These are phyloP conservation scores for Notarius quadriscutis DNA, from an alignment of 2,113 vertebrate species.

Conservation along the genomic window DNA sequence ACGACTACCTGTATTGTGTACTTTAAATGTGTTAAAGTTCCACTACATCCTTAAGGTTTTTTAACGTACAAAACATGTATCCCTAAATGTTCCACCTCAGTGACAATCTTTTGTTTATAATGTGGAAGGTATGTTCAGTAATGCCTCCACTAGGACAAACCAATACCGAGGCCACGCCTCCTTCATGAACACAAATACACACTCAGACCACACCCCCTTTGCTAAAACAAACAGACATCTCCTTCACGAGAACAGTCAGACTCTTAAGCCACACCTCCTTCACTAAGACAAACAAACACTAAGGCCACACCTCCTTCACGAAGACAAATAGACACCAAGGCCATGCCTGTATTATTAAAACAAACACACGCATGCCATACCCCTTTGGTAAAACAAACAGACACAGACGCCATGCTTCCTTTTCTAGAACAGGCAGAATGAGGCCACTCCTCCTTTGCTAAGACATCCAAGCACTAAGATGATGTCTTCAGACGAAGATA, in stretches of 20 bases:
- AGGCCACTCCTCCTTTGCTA: not conserved
- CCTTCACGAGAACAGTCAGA: not conserved
- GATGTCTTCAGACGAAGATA: too few species aligned
- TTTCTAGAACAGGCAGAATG: not conserved
- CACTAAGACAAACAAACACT: too few species aligned
- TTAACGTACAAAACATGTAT: too few species aligned
- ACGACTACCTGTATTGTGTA: too few species aligned
- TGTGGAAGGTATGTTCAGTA: not conserved
- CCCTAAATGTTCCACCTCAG: too few species aligned
- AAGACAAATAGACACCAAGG: not conserved
- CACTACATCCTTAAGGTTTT: not conserved
- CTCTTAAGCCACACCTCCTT: not conserved
- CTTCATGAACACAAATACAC: not conserved
- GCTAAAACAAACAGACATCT: not conserved
- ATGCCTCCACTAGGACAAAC: not conserved
- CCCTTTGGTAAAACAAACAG: not conserved
- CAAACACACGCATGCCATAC: not conserved
- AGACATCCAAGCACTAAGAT: too few species aligned
- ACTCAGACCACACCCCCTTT: too few species aligned
- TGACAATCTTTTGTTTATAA: not conserved
- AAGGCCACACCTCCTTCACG: not conserved
- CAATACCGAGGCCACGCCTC: not conserved
- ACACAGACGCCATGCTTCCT: not conserved
- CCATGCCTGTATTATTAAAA: not conserved
- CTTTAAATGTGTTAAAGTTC: too few species aligned